Evolutionary conservation across 2,888 invertebrate genomes (phyloP).

Genomic region (Pyralis farinalis): DNA sequence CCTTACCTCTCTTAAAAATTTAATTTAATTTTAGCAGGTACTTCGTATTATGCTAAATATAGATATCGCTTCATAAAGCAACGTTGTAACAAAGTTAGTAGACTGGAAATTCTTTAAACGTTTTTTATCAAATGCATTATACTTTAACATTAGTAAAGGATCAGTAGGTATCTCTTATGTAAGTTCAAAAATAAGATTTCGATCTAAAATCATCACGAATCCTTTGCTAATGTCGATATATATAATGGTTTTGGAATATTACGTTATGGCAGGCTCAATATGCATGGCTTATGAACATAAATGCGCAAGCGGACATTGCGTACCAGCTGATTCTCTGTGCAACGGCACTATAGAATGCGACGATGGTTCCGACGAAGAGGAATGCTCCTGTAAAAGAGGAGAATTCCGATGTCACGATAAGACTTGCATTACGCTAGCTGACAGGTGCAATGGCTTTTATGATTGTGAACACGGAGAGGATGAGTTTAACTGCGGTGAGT

Average conservation of each 20-base stretch:
- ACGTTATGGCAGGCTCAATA: slow-evolving; percentile 66
- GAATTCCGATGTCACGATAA: slow-evolving; percentile 83
- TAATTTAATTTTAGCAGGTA: too few relatives aligned
- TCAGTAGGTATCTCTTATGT: too few relatives aligned
- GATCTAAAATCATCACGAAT: slow-evolving; percentile 8
- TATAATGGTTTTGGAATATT: slow-evolving; percentile 59
- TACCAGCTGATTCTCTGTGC: slow-evolving; percentile 72
- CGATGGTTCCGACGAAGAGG: slow-evolving; percentile 70
- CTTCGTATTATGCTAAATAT: too few relatives aligned
- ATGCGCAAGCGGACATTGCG: slow-evolving; percentile 84
- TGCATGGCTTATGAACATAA: slow-evolving; percentile 82
- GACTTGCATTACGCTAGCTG: slow-evolving; percentile 82
- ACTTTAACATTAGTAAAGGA: slow-evolving; percentile 1
- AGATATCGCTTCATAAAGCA: too few relatives aligned
- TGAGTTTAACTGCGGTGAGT: slow-evolving; percentile 79
- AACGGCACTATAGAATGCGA: slow-evolving; percentile 75
- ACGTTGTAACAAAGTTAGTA: too few relatives aligned
- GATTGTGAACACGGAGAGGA: slow-evolving; percentile 84
- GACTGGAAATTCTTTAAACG: too few relatives aligned
- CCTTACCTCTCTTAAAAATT: too few relatives aligned
- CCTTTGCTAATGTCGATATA: slow-evolving; percentile 25
- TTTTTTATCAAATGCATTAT: too few relatives aligned
- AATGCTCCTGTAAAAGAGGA: slow-evolving; percentile 68
- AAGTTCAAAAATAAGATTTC: too few relatives aligned
- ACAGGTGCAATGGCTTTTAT: slow-evolving; percentile 82